phyloP scores from a whole-genome alignment of 2,888 invertebrate species.

The Cyrtodaria siliqua region DNA sequence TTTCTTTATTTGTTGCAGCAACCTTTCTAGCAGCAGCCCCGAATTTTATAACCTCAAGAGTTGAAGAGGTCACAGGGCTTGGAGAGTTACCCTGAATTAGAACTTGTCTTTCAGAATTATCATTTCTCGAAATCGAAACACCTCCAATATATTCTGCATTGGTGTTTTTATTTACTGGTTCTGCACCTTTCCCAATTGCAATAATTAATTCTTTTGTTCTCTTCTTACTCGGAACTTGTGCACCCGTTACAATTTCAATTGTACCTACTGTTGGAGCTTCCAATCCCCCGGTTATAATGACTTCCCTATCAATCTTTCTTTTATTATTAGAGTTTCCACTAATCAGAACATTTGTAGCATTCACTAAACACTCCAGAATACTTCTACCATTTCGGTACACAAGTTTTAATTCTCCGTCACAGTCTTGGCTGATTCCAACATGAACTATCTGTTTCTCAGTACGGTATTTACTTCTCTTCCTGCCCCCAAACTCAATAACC shows the following conservation, averaged over 20 bases:
- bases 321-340: too few species aligned
- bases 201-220: too few species aligned
- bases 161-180: too few species aligned
- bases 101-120: background rate
- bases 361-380: conserved; percentile 36
- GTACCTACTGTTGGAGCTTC: too few species aligned
- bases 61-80: background rate
- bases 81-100: conserved; percentile 6
- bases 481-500: conserved; percentile 43
- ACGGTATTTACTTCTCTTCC: conserved; percentile 17
- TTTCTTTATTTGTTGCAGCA: conserved; percentile 1
- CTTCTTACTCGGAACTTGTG: too few species aligned
- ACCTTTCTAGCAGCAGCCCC: background rate
- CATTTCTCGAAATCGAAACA: too few species aligned
- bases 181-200: too few species aligned
- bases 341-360: background rate
- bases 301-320: too few species aligned
- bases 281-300: too few species aligned
- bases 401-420: conserved; percentile 39
- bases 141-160: too few species aligned
- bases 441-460: conserved; percentile 48
- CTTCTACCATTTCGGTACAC: conserved; percentile 18
- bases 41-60: background rate
- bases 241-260: too few species aligned
- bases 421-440: conserved; percentile 39